A percentile compares a stretch with the other conserved stretches of the same genome.
Conservation (phyloP, 2,113 vertebrate genomes). For the Pantherophis guttatus region DNA sequence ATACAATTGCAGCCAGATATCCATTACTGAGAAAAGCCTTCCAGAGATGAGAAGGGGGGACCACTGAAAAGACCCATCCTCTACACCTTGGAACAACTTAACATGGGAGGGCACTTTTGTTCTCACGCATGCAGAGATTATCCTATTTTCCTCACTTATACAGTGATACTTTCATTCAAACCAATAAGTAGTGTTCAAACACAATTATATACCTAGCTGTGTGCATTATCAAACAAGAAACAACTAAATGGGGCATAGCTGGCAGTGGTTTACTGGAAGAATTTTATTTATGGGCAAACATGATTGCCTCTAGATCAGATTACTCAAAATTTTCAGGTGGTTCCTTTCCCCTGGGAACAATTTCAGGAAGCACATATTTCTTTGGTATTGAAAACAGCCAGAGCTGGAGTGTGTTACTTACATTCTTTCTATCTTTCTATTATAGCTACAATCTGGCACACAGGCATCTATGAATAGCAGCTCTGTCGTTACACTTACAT, state of each 20-base stretch:
- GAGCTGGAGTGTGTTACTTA: background rate
- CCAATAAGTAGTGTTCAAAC: background rate
- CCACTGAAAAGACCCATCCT: background rate
- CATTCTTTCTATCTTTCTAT: background rate
- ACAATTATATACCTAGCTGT: background rate
- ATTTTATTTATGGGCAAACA: slow-evolving; percentile 38
- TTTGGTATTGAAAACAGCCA: slow-evolving; percentile 22
- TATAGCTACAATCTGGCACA: background rate
- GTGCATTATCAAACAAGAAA: slow-evolving; percentile 27
- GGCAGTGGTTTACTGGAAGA: slow-evolving; percentile 6
- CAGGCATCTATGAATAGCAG: background rate
- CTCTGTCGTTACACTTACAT: background rate
- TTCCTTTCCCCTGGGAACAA: slow-evolving; percentile 34
- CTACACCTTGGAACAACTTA: background rate
- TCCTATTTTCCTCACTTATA: background rate
- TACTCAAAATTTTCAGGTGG: slow-evolving; percentile 37
- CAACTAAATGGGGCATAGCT: background rate
- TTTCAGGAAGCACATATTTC: slow-evolving; percentile 23
- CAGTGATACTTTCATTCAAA: background rate
- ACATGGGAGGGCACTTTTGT: background rate
- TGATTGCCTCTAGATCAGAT: slow-evolving; percentile 16
- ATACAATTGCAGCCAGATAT: background rate
- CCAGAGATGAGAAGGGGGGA: background rate
- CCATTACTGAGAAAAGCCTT: background rate
- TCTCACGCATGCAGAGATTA: background rate